Conservation (phyloP, 2,888 invertebrate species). For the Sycophila texana region DNA sequence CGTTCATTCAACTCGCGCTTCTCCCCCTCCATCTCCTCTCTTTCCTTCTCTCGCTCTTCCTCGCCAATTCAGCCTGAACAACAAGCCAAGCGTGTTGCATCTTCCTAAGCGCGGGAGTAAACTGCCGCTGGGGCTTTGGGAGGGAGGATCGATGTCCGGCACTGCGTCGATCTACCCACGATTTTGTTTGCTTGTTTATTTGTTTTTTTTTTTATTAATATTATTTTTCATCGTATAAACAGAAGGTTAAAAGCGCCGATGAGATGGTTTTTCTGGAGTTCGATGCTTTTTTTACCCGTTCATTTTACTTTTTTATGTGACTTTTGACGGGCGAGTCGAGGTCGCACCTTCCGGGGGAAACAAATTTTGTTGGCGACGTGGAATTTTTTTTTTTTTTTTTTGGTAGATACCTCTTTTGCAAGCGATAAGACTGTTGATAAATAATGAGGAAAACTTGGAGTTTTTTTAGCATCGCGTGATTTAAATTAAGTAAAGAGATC, state of each 20-base stretch:
- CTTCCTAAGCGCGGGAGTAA: neutral
- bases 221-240: constrained; percentile 5
- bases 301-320: no score
- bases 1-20: constrained; percentile 53
- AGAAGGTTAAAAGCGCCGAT: no score
- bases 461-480: neutral
- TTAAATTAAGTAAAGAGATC: no score
- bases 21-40: constrained; percentile 14
- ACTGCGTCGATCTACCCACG: no score
- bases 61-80: constrained; percentile 7
- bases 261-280: no score
- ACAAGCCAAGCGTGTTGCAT: constrained; percentile 5
- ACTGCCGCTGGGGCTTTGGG: no score
- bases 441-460: constrained; percentile 23
- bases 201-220: constrained; percentile 10
- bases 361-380: no score
- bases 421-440: constrained; percentile 32
- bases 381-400: no score
- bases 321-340: no score
- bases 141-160: constrained; percentile 10
- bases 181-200: neutral
- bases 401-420: constrained; percentile 25
- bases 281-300: no score
- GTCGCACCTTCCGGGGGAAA: no score
- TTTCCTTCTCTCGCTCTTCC: constrained; percentile 12